Evolutionary conservation across 1,140 invertebrate species (phyloP).

Genomic region (Asbolus verrucosus): DNA sequence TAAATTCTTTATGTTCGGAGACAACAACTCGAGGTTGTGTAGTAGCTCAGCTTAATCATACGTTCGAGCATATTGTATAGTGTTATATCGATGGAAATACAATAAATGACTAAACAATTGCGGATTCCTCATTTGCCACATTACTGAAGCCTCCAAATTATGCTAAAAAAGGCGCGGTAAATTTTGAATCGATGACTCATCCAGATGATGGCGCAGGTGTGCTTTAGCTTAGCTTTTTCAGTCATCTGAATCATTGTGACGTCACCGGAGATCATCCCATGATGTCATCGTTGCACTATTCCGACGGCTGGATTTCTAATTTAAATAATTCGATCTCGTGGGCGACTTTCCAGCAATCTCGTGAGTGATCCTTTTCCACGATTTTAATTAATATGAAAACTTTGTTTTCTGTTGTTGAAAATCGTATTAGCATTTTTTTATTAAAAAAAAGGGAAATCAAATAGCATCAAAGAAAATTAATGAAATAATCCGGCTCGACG

Average conservation of each 20-base stretch:
- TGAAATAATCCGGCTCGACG: no score
- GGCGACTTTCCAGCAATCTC: no score
- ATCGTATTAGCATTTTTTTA: no score
- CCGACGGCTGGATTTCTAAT: background rate
- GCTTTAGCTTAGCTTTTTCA: slow-evolving; percentile 11
- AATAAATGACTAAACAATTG: slow-evolving; percentile 31
- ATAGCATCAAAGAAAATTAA: no score
- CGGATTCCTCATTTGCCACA: background rate
- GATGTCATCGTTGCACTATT: background rate
- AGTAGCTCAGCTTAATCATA: slow-evolving; percentile 56
- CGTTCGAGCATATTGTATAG: slow-evolving; percentile 58
- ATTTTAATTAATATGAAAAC: no score
- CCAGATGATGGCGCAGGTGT: slow-evolving; percentile 11
- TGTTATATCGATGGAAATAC: slow-evolving; percentile 58
- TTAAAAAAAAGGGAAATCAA: no score
- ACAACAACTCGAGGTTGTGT: slow-evolving; percentile 56
- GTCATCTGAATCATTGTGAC: slow-evolving; percentile 25
- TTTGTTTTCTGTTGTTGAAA: no score
- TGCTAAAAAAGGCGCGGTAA: slow-evolving; percentile 1
- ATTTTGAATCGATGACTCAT: slow-evolving; percentile 24
- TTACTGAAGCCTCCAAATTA: background rate
- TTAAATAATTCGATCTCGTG: background rate
- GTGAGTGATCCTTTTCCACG: no score
- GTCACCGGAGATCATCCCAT: background rate
- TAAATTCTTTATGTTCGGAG: slow-evolving; percentile 47